These are phyloP conservation scores for Glaucopsyche alexis DNA, from an alignment of 2,888 invertebrate genomes.

Conservation along the genomic window DNA sequence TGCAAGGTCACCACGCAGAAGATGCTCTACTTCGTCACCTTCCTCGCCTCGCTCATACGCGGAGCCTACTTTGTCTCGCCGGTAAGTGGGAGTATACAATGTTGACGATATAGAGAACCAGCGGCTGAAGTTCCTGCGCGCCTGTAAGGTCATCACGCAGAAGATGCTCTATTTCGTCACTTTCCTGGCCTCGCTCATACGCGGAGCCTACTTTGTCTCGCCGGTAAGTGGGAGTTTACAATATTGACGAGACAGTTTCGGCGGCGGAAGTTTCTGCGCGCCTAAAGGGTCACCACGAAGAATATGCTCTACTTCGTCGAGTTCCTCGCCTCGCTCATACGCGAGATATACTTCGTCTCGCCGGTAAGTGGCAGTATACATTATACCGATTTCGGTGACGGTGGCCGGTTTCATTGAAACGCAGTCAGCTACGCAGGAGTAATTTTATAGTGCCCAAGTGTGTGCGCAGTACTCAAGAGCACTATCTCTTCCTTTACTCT, in stretches of 20 bases:
- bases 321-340: constrained; percentile 89
- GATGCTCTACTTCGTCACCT: constrained; percentile 91
- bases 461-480: no score
- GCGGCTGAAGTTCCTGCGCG: no score
- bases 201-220: constrained; percentile 94
- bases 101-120: no score
- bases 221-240: constrained; percentile 81
- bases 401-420: no score
- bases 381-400: no score
- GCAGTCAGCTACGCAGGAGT: no score
- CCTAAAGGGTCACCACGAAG: no score
- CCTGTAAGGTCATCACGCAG: no score
- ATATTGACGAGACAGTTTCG: no score
- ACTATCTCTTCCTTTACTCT: no score
- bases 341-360: constrained; percentile 94
- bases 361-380: constrained; percentile 61
- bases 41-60: constrained; percentile 89
- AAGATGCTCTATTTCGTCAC: constrained; percentile 93
- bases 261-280: no score
- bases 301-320: constrained; percentile 93
- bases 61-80: constrained; percentile 95
- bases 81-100: constrained; percentile 72
- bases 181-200: constrained; percentile 89
- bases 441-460: no score
- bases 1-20: constrained; percentile 95